Percentiles rank a stretch among this genome's conserved stretches.
These are phyloP conservation scores for Poeciliopsis prolifica DNA, from an alignment of 2,113 vertebrate genomes.

Conservation along the genomic window DNA sequence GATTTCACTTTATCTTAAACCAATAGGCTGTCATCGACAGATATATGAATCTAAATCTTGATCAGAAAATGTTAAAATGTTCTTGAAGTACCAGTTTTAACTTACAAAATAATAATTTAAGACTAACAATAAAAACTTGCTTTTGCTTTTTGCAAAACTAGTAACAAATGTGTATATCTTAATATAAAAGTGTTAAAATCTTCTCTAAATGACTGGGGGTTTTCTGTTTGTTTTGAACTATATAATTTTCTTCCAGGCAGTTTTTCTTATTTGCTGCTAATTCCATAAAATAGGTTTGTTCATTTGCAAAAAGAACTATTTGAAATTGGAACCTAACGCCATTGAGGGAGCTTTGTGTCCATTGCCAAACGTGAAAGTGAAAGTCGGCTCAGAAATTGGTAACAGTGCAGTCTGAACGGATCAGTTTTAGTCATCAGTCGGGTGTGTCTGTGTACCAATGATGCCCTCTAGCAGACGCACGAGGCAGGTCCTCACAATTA, in stretches of 20 bases:
- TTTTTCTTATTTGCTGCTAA: background rate
- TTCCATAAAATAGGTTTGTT: background rate
- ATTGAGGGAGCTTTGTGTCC: background rate
- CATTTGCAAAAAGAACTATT: background rate
- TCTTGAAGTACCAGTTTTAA: no score
- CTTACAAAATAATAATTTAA: no score
- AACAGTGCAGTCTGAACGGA: background rate
- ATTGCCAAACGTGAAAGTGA: background rate
- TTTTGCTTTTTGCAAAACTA: background rate
- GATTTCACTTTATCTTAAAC: background rate
- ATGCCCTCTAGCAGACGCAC: slow-evolving; percentile 58
- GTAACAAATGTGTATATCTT: background rate
- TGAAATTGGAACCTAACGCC: background rate
- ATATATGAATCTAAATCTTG: no score
- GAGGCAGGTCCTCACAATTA: background rate
- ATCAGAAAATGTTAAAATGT: background rate
- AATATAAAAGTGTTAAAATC: no score
- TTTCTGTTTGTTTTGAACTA: no score
- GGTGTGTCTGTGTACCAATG: background rate
- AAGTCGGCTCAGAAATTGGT: background rate
- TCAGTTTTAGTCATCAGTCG: background rate
- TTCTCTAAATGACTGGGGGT: no score
- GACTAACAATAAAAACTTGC: background rate
- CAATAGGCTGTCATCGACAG: no score
- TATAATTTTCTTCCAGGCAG: background rate